phyloP scores from a whole-genome alignment of 2,797 vertebrate genomes.

The Miichthys miiuy region DNA sequence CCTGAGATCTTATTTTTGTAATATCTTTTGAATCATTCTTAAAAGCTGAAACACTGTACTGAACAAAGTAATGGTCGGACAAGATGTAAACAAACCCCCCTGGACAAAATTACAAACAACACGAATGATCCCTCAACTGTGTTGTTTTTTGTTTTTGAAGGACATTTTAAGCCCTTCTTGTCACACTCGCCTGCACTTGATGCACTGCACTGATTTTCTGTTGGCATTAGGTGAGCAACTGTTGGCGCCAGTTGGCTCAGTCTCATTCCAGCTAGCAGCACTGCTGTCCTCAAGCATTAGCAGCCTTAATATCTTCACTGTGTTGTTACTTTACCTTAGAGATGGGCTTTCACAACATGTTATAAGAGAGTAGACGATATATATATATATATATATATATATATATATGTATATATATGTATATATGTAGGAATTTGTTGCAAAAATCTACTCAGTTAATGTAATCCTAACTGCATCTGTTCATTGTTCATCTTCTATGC shows the following conservation, averaged over 20 bases:
- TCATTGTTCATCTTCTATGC: background rate
- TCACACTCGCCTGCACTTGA: constrained; percentile 17
- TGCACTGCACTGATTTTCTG: constrained; percentile 33
- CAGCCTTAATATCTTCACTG: constrained; percentile 39
- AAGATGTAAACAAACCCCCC: background rate
- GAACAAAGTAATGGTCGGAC: background rate
- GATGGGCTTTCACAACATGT: background rate
- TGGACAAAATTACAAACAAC: background rate
- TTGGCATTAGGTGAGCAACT: constrained; percentile 26
- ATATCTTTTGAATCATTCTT: background rate
- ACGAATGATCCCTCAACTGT: background rate
- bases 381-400: too few species aligned
- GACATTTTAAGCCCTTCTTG: constrained; percentile 8
- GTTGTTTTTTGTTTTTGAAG: background rate
- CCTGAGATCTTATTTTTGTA: background rate
- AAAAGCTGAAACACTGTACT: background rate
- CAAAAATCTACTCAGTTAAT: background rate
- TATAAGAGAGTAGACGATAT: too few species aligned
- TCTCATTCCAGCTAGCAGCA: constrained; percentile 18
- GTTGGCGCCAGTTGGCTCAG: constrained; percentile 37
- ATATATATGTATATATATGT: too few species aligned
- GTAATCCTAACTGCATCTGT: background rate
- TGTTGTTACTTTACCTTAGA: background rate
- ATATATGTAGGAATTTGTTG: background rate
- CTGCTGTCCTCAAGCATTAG: constrained; percentile 59